Base-by-base conservation (phyloP, 2,113 vertebrate species). In the Grus americana region DNA sequence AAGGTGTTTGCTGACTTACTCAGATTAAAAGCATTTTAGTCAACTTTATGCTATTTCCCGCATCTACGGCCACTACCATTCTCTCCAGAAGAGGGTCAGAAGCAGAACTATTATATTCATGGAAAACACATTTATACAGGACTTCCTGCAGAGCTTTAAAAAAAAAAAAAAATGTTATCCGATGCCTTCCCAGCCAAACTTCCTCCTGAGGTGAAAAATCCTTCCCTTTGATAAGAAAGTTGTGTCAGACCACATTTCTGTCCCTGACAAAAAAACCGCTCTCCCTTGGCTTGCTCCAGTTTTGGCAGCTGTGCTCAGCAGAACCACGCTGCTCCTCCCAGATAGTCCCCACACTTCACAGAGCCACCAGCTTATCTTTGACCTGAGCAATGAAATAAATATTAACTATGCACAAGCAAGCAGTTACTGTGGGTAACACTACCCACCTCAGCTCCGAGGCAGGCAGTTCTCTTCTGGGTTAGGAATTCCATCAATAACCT, bases 171-270 rank as follows among this genome's bases (percentile, higher is more conserved):
- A 32, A 32, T 73, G 54, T 49, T 87, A 88, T 73, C 93, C 86
- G 80, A 63, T 59, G 72, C 21, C 65, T 86, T 94, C 82, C 80
- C 87, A 96, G 93, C 44, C 89, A 85, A 96, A 93, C 82, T 96
- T 96, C 90, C 86, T 91, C 83, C 83, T 68, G 44, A 92, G 86
- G 88, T 80, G 88, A 96, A 96, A 97, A 96, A 89, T 79, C 88
- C 83, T 93, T 92, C 92, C 86, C 72, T 91, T 76, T 75, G 90
- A 92, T 96, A 97, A 96, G 92, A 76, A 95, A 76, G 67, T 55
- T 59, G 72, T 86, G 63, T 94, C 71, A 86, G 72, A 80, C 32
- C 61, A 59, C 79, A 47, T 50, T 88, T 91, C 80, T 94, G 79
- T 74, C 59, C 84, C 81, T 44, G 72, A 96, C 74, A 75, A 92